Evolutionary conservation across 2,888 invertebrate genomes (phyloP).

Genomic region (Auanema sp.): DNA sequence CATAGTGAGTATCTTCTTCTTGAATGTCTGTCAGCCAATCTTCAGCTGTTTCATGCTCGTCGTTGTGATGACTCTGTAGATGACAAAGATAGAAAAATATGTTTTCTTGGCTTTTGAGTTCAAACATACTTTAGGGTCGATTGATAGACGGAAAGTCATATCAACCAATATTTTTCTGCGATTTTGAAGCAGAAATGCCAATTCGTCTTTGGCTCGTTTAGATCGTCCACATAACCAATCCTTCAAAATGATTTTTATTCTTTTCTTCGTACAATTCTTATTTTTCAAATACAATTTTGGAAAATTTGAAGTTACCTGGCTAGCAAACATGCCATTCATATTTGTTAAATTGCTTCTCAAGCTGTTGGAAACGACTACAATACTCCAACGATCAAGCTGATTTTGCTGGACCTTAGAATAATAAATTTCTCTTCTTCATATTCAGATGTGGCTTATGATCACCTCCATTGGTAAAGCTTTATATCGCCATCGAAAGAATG

Average conservation of each 20-base stretch:
- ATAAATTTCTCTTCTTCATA: background rate
- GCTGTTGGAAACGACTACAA: constrained; percentile 55
- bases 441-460: background rate
- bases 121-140: constrained; percentile 1
- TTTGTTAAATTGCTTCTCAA: constrained; percentile 50
- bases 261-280: background rate
- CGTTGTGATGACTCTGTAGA: background rate
- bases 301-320: constrained; percentile 9
- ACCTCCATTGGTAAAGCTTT: constrained; percentile 23
- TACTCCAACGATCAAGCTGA: constrained; percentile 54
- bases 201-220: constrained; percentile 43
- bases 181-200: constrained; percentile 46
- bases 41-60: constrained; percentile 16
- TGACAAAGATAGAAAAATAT: background rate
- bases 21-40: constrained; percentile 36
- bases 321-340: constrained; percentile 11
- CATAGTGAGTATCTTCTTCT: constrained; percentile 25
- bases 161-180: constrained; percentile 49
- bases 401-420: constrained; percentile 25
- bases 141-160: constrained; percentile 50
- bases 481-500: constrained; percentile 37
- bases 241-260: constrained; percentile 3
- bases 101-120: background rate
- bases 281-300: background rate
- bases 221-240: constrained; percentile 15